Percentiles rank a stretch among this genome's conserved stretches.
Conservation (phyloP, 2,113 vertebrate genomes). For the Caracal caracal region DNA sequence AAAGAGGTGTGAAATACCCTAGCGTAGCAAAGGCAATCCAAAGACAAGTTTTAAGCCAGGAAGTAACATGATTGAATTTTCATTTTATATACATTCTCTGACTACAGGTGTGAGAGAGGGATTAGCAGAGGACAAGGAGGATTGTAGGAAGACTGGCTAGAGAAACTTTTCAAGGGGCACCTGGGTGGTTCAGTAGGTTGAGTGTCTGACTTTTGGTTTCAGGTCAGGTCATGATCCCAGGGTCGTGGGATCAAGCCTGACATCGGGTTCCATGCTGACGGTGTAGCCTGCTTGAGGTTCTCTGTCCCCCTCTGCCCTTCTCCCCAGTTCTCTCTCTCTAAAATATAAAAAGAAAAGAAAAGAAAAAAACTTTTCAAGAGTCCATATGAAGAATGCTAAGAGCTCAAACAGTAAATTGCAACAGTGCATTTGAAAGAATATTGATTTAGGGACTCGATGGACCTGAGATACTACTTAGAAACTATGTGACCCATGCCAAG, state of each 20-base stretch:
- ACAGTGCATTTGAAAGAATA: not conserved
- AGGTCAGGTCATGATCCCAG: too few species aligned
- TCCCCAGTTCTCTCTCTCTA: too few species aligned
- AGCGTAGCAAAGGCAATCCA: not conserved
- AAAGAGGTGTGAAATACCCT: not conserved
- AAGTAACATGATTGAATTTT: not conserved
- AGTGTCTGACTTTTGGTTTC: too few species aligned
- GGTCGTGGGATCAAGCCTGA: too few species aligned
- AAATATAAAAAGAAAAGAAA: too few species aligned
- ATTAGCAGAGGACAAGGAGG: not conserved
- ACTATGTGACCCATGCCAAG: not conserved
- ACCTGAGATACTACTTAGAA: not conserved
- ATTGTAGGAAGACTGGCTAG: not conserved
- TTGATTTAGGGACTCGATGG: not conserved
- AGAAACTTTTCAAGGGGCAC: not conserved
- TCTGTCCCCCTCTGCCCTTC: too few species aligned
- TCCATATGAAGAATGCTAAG: not conserved
- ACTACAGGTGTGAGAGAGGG: not conserved
- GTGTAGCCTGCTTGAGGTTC: too few species aligned
- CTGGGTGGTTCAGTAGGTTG: too few species aligned
- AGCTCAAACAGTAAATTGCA: not conserved
- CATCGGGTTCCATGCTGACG: too few species aligned
- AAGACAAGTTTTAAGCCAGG: not conserved
- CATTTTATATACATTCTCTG: not conserved
- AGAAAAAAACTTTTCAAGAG: not conserved